These are phyloP conservation scores for Festucalex cinctus DNA, from an alignment of 2,113 vertebrate species.

Conservation along the genomic window DNA sequence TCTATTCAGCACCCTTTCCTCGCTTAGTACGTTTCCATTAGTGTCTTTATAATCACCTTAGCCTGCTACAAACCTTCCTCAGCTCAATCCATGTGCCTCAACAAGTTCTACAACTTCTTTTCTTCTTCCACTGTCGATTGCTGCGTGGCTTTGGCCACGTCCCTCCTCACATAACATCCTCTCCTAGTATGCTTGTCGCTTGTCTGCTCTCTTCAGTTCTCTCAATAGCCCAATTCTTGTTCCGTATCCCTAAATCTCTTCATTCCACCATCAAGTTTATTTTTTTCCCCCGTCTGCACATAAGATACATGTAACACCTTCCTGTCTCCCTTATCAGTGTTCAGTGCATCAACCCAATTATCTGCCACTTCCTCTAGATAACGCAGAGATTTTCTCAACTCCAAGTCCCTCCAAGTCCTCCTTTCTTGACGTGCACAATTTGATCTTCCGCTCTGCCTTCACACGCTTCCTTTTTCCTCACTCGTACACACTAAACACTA, in stretches of 20 bases:
- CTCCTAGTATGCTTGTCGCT: background rate
- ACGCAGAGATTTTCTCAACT: background rate
- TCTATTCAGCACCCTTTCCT: background rate
- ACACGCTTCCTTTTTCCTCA: background rate
- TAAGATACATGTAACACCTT: background rate
- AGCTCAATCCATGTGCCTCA: background rate
- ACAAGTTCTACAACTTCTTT: no score
- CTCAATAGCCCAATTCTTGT: background rate
- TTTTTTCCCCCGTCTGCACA: background rate
- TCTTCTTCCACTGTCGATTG: background rate
- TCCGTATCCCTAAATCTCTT: background rate
- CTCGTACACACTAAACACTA: background rate
- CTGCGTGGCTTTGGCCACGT: background rate
- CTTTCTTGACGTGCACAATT: background rate
- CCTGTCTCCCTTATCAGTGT: background rate
- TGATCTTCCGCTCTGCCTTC: background rate
- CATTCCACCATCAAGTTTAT: background rate
- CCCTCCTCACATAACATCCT: background rate
- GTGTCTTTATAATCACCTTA: no score
- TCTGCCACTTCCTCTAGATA: background rate
- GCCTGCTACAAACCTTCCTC: background rate
- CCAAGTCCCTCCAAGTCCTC: background rate
- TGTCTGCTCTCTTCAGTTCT: background rate
- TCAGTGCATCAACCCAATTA: background rate
- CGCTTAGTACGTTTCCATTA: background rate